These are phyloP conservation scores for Aphidius colemani DNA, from an alignment of 2,888 invertebrate species.

Conservation along the genomic window DNA sequence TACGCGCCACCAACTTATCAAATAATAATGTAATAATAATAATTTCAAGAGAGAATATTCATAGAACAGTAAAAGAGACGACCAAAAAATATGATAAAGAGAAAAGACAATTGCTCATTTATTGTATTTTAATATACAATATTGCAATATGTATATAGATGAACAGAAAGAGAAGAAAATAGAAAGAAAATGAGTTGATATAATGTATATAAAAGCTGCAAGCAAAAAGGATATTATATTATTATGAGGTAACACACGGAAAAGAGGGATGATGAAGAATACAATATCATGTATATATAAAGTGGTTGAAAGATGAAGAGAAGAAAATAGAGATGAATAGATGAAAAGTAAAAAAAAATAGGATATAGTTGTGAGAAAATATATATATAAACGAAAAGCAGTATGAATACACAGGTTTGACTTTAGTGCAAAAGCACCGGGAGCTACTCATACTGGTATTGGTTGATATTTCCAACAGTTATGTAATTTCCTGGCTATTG, in stretches of 20 bases:
- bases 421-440: slow-evolving; percentile 17
- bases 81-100: too few species aligned
- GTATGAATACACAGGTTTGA: slow-evolving; percentile 7
- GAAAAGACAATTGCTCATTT: too few species aligned
- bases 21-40: slow-evolving; percentile 52
- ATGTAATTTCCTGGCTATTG: slow-evolving; percentile 61
- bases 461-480: slow-evolving; percentile 61
- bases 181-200: neutral
- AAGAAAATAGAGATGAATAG: slow-evolving; percentile 15
- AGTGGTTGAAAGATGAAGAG: slow-evolving; percentile 1
- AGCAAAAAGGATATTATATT: too few species aligned
- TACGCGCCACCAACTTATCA: slow-evolving; percentile 50
- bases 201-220: neutral
- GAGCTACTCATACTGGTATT: slow-evolving; percentile 49
- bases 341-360: neutral
- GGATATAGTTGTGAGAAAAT: too few species aligned
- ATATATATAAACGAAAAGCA: neutral
- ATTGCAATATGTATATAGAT: too few species aligned
- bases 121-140: too few species aligned
- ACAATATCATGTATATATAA: too few species aligned
- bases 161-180: slow-evolving; percentile 15
- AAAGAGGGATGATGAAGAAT: too few species aligned
- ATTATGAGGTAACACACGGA: too few species aligned
- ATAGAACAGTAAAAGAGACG: neutral
- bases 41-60: slow-evolving; percentile 40